A percentile compares a stretch with the other conserved stretches of the same genome.
Conservation (phyloP, 2,888 invertebrate genomes). For the Ethmia dodecea region DNA sequence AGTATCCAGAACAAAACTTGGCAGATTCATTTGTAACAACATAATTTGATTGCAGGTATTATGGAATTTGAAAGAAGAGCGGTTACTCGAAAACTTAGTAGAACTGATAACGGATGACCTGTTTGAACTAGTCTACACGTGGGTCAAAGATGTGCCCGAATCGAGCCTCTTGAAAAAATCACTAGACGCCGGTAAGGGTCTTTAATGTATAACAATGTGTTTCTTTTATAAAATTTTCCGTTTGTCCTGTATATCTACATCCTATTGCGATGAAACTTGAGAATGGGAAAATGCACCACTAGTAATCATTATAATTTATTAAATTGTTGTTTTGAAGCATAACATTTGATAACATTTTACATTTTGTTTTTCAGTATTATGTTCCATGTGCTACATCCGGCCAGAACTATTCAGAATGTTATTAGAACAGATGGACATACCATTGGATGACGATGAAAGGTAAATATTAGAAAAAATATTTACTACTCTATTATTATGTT, state of each 20-base stretch:
- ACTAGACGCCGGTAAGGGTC: constrained; percentile 84
- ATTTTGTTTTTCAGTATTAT: constrained; percentile 77
- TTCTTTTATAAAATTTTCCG: too few species aligned
- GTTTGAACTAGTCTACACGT: constrained; percentile 86
- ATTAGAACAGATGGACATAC: constrained; percentile 84
- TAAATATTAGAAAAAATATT: constrained; percentile 17
- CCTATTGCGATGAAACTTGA: too few species aligned
- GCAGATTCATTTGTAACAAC: too few species aligned
- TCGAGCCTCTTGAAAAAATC: constrained; percentile 87
- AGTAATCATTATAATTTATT: too few species aligned
- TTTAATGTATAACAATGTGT: too few species aligned
- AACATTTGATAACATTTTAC: too few species aligned
- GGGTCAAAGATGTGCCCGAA: constrained; percentile 84
- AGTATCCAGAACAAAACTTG: too few species aligned
- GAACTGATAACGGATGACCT: constrained; percentile 84
- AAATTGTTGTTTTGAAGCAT: too few species aligned
- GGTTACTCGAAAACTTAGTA: constrained; percentile 80
- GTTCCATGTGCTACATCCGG: constrained; percentile 90
- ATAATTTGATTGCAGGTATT: constrained; percentile 60
- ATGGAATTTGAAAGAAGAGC: constrained; percentile 80
- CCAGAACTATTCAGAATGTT: constrained; percentile 86
- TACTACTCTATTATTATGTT: not conserved
- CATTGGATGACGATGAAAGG: constrained; percentile 59
- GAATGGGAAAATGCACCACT: too few species aligned
- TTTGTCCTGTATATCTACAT: too few species aligned